Conservation (phyloP, 2,113 vertebrate genomes). For the Tretioscincus oriximinensis region DNA sequence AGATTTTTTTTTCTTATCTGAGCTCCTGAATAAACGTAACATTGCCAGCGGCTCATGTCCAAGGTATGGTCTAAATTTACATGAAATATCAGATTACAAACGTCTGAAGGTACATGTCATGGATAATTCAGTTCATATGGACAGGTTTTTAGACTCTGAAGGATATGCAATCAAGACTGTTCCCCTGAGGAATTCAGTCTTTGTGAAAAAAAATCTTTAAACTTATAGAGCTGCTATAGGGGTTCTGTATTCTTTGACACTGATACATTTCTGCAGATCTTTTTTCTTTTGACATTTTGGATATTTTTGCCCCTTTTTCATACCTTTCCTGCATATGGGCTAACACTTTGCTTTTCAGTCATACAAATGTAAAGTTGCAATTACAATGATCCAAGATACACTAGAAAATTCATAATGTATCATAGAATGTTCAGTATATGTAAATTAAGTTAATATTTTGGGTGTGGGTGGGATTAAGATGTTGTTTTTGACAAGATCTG, state of each 20-base stretch:
- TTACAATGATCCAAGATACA: conserved; percentile 2
- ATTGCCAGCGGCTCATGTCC: conserved; percentile 72
- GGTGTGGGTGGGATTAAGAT: conserved; percentile 41
- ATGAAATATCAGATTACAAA: conserved; percentile 83
- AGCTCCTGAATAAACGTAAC: conserved; percentile 74
- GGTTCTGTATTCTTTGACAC: conserved; percentile 34
- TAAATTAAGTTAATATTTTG: conserved; percentile 41
- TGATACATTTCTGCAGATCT: conserved; percentile 10
- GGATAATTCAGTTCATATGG: conserved; percentile 88
- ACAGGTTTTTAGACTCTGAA: conserved; percentile 73
- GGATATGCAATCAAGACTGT: conserved; percentile 76
- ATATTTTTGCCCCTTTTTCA: not conserved
- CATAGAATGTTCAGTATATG: conserved; percentile 33
- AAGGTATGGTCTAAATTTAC: conserved; percentile 86
- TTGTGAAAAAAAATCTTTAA: conserved; percentile 70
- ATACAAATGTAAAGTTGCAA: conserved; percentile 5
- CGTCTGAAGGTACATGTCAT: conserved; percentile 85
- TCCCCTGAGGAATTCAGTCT: conserved; percentile 72
- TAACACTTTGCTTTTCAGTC: not conserved
- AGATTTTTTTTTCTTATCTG: conserved; percentile 73
- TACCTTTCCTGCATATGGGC: not conserved
- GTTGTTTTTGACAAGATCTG: conserved; percentile 59
- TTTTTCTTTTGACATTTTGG: conserved; percentile 13
- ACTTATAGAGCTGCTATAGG: conserved; percentile 50
- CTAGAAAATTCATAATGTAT: conserved; percentile 1